Conservation (phyloP, 2,113 vertebrate species). For the Sceloporus tristichus region DNA sequence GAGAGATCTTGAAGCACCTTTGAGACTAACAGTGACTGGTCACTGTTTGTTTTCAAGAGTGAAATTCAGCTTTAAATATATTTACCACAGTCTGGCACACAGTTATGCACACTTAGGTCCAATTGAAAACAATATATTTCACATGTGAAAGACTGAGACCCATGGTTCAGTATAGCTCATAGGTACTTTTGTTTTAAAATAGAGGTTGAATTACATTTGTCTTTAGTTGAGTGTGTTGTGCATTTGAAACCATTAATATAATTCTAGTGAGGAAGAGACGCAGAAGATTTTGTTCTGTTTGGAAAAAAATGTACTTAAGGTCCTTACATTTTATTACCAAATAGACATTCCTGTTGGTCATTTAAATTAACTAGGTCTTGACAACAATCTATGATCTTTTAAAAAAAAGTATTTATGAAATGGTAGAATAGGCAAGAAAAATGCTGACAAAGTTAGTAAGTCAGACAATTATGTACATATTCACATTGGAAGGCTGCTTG, state of each 20-base stretch:
- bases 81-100: conserved; percentile 1
- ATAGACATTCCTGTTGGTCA: not conserved
- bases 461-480: not conserved
- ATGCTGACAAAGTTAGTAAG: not conserved
- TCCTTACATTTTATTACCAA: conserved; percentile 32
- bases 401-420: conserved; percentile 20
- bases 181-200: conserved; percentile 1
- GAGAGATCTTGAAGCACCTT: no score
- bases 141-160: not conserved
- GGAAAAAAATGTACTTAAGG: not conserved
- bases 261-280: not conserved
- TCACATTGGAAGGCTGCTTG: conserved; percentile 11
- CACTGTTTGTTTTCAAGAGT: conserved; percentile 20
- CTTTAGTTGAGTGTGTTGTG: not conserved
- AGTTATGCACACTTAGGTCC: not conserved
- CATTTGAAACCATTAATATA: not conserved
- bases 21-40: not conserved
- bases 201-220: not conserved
- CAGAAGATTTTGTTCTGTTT: conserved; percentile 14
- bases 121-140: conserved; percentile 13
- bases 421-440: conserved; percentile 23
- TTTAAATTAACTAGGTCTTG: not conserved
- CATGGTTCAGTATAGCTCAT: not conserved
- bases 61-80: conserved; percentile 28
- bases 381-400: not conserved